A percentile compares a stretch with the other conserved stretches of the same genome.
Conservation (phyloP, 2,888 invertebrate species). For the Andrena dorsata region DNA sequence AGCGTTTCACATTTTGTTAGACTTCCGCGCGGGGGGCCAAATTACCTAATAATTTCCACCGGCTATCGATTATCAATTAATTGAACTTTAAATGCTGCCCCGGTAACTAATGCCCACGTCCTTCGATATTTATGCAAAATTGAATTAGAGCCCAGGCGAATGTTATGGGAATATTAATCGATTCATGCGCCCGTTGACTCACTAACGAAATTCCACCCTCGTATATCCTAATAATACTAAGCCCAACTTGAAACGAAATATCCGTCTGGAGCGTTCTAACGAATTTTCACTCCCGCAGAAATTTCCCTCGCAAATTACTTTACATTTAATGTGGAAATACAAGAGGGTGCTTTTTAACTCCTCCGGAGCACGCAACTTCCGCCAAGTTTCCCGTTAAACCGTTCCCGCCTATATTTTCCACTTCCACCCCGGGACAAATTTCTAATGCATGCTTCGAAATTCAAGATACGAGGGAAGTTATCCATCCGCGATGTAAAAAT, state of each 20-base stretch:
- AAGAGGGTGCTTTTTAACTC: not conserved
- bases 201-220: conserved; percentile 33
- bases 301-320: conserved; percentile 9
- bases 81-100: conserved; percentile 52
- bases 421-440: not conserved
- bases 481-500: not conserved
- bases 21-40: conserved; percentile 27
- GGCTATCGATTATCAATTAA: conserved; percentile 59
- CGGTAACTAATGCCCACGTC: conserved; percentile 54
- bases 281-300: not conserved
- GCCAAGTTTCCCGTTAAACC: conserved; percentile 8
- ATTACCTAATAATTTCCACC: conserved; percentile 56
- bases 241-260: not conserved
- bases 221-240: conserved; percentile 2
- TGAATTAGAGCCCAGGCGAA: conserved; percentile 49
- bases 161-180: conserved; percentile 57
- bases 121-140: conserved; percentile 59
- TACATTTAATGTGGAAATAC: conserved; percentile 2
- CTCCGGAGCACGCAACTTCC: not conserved
- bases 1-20: conserved; percentile 38
- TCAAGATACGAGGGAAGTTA: not conserved
- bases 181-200: conserved; percentile 43
- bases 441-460: not conserved
- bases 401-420: not conserved
- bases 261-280: not conserved